Conservation (phyloP, 2,888 invertebrate genomes). For the Metallyticus violacea region DNA sequence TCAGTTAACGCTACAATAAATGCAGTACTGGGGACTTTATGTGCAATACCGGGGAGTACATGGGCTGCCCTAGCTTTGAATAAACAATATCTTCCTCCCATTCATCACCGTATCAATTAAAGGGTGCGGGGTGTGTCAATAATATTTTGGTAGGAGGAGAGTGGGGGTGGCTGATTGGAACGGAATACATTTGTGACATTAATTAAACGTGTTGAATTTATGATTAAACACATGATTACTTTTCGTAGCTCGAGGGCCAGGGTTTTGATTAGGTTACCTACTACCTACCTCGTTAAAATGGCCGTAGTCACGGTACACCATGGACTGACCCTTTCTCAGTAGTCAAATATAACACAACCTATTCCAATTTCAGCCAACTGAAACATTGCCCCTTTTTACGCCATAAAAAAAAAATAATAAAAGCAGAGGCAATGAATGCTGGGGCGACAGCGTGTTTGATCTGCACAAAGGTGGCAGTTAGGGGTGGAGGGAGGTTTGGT, state of each 20-base stretch:
- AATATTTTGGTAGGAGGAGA: neutral
- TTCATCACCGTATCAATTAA: neutral
- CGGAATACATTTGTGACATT: neutral
- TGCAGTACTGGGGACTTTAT: too few relatives aligned
- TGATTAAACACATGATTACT: slow-evolving; percentile 17
- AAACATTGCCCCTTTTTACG: neutral
- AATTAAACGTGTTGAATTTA: slow-evolving; percentile 8
- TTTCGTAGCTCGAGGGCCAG: neutral
- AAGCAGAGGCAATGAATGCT: neutral
- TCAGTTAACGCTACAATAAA: neutral
- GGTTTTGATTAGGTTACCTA: neutral
- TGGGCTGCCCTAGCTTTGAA: too few relatives aligned
- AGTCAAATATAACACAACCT: slow-evolving; percentile 7
- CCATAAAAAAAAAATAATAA: neutral
- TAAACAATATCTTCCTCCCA: neutral
- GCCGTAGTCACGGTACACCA: neutral
- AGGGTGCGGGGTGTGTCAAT: neutral
- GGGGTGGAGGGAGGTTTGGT: neutral
- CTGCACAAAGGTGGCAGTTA: neutral
- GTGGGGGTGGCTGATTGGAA: neutral
- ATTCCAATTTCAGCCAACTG: neutral
- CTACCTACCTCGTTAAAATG: neutral
- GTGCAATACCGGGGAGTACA: too few relatives aligned
- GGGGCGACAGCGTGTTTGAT: neutral
- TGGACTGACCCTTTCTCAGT: neutral